Percentiles rank a stretch among this genome's conserved stretches.
Evolutionary conservation across 1,140 invertebrate species (phyloP).

Genomic region (Nephila pilipes): DNA sequence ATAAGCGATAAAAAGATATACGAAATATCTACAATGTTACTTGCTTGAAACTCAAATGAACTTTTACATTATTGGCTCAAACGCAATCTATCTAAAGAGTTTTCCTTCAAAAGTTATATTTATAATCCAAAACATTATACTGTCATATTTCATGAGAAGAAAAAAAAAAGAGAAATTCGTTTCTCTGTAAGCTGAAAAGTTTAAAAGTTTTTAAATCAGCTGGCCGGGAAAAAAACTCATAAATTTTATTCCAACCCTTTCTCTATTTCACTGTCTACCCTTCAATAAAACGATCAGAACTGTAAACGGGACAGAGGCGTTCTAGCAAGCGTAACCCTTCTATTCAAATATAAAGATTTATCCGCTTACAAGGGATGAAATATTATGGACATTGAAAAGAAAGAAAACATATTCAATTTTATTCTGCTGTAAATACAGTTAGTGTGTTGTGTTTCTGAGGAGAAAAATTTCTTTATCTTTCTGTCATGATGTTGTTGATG

Average conservation of each 20-base stretch:
- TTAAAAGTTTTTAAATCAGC: slow-evolving; percentile 1
- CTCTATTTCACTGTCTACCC: not conserved
- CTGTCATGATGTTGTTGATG: slow-evolving; percentile 1
- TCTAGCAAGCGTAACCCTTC: not conserved
- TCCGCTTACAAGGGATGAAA: not conserved
- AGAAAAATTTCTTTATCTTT: not conserved
- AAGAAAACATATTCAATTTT: not conserved
- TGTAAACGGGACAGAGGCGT: not conserved
- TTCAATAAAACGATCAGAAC: slow-evolving; percentile 12
- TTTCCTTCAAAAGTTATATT: not conserved
- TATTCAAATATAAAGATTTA: slow-evolving; percentile 23
- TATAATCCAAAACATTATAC: not conserved
- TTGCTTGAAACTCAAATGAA: no score
- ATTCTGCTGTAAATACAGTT: not conserved
- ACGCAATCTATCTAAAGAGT: not conserved
- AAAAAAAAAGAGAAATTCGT: not conserved
- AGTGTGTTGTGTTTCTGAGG: not conserved
- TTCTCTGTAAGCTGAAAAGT: not conserved
- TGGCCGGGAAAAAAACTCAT: not conserved
- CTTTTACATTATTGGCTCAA: not conserved
- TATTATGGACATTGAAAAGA: not conserved
- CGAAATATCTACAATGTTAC: no score
- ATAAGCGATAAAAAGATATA: no score
- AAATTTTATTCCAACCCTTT: not conserved
- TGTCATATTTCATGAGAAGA: not conserved